Conservation (phyloP, 1,140 invertebrate species). For the Drosophila arizonae region DNA sequence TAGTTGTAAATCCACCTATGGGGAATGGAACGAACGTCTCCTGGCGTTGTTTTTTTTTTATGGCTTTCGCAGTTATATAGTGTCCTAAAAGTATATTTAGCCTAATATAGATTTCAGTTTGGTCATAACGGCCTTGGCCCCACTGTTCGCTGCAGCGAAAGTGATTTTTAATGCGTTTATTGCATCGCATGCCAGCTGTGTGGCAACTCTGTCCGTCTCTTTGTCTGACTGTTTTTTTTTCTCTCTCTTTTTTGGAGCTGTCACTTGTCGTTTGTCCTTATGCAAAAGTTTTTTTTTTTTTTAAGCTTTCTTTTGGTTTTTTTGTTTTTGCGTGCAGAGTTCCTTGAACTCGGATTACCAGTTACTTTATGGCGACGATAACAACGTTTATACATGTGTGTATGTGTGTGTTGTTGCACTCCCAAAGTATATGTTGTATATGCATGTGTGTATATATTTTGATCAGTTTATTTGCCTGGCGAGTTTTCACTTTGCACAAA, state of each 20-base stretch:
- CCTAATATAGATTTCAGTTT: background rate
- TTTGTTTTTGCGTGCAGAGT: constrained; percentile 36
- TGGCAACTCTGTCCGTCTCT: constrained; percentile 14
- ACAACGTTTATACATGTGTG: constrained; percentile 21
- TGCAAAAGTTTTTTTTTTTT: constrained; percentile 35
- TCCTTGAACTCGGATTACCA: constrained; percentile 44
- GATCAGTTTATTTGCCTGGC: constrained; percentile 19
- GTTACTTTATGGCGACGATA: constrained; percentile 45
- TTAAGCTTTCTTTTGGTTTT: constrained; percentile 28
- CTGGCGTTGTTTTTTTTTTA: no score
- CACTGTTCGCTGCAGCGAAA: constrained; percentile 41
- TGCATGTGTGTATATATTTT: background rate
- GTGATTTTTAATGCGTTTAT: constrained; percentile 46
- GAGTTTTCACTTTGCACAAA: constrained; percentile 28
- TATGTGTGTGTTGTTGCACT: constrained; percentile 8
- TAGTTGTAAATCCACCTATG: no score
- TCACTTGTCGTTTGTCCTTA: constrained; percentile 51
- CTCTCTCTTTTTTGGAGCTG: constrained; percentile 12
- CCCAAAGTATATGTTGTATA: background rate
- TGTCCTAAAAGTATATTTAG: no score
- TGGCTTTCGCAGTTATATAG: no score
- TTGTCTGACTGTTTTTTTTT: background rate
- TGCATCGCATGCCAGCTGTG: constrained; percentile 17
- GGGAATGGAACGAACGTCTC: no score
- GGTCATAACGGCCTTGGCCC: background rate